Base-by-base conservation (phyloP, 2,888 invertebrate species). In the Brenthis hecate region DNA sequence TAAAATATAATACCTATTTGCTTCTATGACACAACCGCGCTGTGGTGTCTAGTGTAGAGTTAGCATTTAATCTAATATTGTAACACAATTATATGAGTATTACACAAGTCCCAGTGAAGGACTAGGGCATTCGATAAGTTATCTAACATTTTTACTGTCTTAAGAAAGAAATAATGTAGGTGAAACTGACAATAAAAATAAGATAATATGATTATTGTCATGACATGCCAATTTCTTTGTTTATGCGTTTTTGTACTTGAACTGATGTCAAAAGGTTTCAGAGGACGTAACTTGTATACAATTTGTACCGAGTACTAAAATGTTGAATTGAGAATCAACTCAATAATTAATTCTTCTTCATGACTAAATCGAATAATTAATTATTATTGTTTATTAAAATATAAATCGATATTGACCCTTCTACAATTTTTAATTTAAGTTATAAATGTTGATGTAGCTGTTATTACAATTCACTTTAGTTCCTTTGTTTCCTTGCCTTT, bases 81-180 rank as follows among this genome's bases (percentile, higher is more conserved):
- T 72, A 72, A 72, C 72, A 67, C 72, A 64, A 67, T 72, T 72
- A 72, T 63, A 67, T 67, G 65, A 64, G 67, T 54, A 62, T 68
- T 62, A 66, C 55, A 68, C 67, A 69, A 69, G 67, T 58, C 47
- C 57, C n/a, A 61, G 61, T 53, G 70, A 70, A 70, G 72, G 72
- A 54, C 72, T 61, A 61, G 64, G 61, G 67, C 57, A 58, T 58
- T 65, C 71, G 66, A 68, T 71, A 67, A 62, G 67, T 72, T 70
- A 70, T 67, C 67, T 70, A 70, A 70, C 67, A 62, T 61, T 60
- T 69, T 60, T 56, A 61, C 53, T 56, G 13, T 56, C 19, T 51
- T 43, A 53, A n/a, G 47, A 36, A 48, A 56, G 13, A 57, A 48
- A 43, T 3, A 47, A 8, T 23, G n/a, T 43, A 54, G 8, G 16